Conservation (phyloP, 2,797 vertebrate genomes). For the Onychomys leucogaster region DNA sequence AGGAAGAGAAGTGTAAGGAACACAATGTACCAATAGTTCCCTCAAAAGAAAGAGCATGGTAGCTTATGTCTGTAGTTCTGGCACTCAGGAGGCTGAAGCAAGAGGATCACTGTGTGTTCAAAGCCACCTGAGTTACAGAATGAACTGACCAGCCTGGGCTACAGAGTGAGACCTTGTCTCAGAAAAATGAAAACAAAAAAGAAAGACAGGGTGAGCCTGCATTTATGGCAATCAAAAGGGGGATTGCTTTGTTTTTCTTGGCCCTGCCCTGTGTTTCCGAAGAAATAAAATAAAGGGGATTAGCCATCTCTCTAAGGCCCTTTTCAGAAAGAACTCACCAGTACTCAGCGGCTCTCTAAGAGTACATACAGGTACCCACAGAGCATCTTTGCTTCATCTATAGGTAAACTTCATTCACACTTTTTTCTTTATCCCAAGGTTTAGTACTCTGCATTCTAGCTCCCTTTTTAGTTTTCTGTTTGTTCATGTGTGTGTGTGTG, state of each 20-base stretch:
- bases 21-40: neutral
- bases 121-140: neutral
- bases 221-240: neutral
- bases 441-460: neutral
- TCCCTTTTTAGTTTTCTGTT: neutral
- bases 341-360: neutral
- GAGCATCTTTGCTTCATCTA: neutral
- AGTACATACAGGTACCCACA: neutral
- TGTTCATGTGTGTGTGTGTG: neutral
- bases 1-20: constrained; percentile 8
- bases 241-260: neutral
- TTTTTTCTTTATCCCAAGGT: neutral
- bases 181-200: neutral
- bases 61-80: neutral
- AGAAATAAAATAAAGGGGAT: neutral
- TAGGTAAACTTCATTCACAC: neutral
- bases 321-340: neutral
- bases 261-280: neutral
- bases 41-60: neutral
- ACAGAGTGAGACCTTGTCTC: neutral
- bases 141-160: neutral
- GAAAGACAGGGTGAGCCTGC: neutral
- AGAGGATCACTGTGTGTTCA: neutral
- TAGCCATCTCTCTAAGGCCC: neutral
- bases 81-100: neutral